phyloP scores from a whole-genome alignment of 2,113 vertebrate genomes.

The Crotalus viridis region DNA sequence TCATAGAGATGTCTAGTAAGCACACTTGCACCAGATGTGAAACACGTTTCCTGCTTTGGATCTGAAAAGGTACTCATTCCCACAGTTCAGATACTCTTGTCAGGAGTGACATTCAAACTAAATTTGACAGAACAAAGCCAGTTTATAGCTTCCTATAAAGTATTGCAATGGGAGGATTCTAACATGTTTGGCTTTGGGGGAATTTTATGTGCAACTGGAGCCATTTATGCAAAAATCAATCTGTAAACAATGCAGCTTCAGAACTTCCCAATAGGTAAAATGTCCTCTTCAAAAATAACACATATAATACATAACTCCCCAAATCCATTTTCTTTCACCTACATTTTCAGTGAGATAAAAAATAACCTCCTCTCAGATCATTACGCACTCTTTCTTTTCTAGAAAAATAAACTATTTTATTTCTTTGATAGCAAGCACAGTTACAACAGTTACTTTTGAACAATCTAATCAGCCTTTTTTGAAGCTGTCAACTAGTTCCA shows the following conservation, averaged over 20 bases:
- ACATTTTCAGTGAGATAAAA: neutral
- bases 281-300: neutral
- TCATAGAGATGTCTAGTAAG: neutral
- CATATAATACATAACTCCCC: neutral
- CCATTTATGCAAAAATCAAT: neutral
- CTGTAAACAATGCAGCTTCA: neutral
- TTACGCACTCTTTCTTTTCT: neutral
- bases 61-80: neutral
- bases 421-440: neutral
- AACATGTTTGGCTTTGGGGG: neutral
- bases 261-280: neutral
- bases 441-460: neutral
- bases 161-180: neutral
- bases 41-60: neutral
- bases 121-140: neutral
- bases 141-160: neutral
- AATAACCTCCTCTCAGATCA: neutral
- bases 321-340: neutral
- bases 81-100: neutral
- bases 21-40: neutral
- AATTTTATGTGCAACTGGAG: neutral
- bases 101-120: neutral
- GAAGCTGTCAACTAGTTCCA: slow-evolving; percentile 3
- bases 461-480: neutral
- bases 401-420: neutral